Evolutionary conservation across 1,140 invertebrate species (phyloP), one percentile per base, ranked within the genome.

Genomic region (Bombus superbus): DNA sequence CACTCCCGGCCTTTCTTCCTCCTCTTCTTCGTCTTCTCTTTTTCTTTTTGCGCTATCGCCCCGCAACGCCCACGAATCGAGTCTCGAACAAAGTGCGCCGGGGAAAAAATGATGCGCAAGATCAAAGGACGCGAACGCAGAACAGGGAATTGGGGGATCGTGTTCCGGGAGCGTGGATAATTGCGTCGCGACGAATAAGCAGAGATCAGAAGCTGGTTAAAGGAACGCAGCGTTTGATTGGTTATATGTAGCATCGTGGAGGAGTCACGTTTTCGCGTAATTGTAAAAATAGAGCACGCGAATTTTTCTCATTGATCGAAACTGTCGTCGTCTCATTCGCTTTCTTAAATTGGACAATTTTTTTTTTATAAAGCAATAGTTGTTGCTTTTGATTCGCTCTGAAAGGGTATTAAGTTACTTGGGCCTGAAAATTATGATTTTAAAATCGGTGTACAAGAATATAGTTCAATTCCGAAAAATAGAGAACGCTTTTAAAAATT

Each of bases 21-120:
- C 32, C 15, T 42, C 44, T 15, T 66, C 8, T 32, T 32, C 8
- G 2, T 38, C 18, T 25, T 38, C 66, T 35, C 3, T 25, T 22
- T 25, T 10, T 64, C n/a, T 32, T 15, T 64, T 69, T 35, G 25
- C 66, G 13, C 35, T 69, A 57, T 71, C 64, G 71, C 68, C 47
- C 59, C 44, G 15, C 59, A 47, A 79, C 82, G 82, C 44, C 82
- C 81, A 59, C 82, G 73, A 35, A n/a, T 74, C 40, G 62, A 42
- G 42, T 76, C 81, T 18, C 81, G 74, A 28, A 84, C 82, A 84
- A 79, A 84, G 75, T 69, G 75, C 82, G 74, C 25, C 62, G n/a
- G 47, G 28, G n/a, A 71, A 83, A 83, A 78, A 66, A 22, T 42
- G 38, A 4, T 11, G 47, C 64, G n/a, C 75, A 8, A 69, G 74